Evolutionary conservation across 2,113 vertebrate genomes (phyloP), one percentile per base, ranked within the genome.

Genomic region (cat (Felis catus)): DNA sequence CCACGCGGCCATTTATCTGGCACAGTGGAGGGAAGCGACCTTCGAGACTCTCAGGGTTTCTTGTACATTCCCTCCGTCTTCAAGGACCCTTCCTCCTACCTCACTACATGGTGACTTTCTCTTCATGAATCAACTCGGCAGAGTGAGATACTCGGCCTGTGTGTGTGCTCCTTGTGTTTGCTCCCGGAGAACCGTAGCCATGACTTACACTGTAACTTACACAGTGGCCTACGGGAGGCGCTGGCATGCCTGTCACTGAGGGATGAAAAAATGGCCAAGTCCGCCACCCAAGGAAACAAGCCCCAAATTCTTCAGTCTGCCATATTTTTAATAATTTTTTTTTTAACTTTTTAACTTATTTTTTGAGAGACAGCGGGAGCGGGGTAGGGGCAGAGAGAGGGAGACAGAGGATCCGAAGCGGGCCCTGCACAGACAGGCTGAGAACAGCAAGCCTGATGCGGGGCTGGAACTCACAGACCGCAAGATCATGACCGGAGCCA

Each of bases 201-300:
- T 0, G 0, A 27, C 4, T 53, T 3, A 85, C 15, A 21, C 53
- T 51, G 10, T 0, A 16, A 73, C 55, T 74, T 9, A 27, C 1
- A 55, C 15, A 15, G 48, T 41, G 23, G 65, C 63, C 55, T 63
- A 8, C 0, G 0, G 18, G 45, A 74, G 66, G 58, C 39, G 41
- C 65, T 18, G 12, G 39, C 39, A 8, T 39, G 4, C 31, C 80
- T 88, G 55, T 15, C 27, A 25, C 23, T 41, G 29, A 23, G 23
- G 33, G 36, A 74, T 45, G 18, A 48, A 66, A 66, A 29, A 68
- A 18, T 7, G 74, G 5, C 1, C 48, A 68, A 83, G 29, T 79
- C 45, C 74, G 48, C 61, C 80, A 63, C 70, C 85, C 29, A 83
- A 83, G 39, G 65, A 89, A 92, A 84, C 2, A 14, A 29, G 66